Evolutionary conservation across 1,140 invertebrate species (phyloP).

Genomic region (Drosophila bifasciata): DNA sequence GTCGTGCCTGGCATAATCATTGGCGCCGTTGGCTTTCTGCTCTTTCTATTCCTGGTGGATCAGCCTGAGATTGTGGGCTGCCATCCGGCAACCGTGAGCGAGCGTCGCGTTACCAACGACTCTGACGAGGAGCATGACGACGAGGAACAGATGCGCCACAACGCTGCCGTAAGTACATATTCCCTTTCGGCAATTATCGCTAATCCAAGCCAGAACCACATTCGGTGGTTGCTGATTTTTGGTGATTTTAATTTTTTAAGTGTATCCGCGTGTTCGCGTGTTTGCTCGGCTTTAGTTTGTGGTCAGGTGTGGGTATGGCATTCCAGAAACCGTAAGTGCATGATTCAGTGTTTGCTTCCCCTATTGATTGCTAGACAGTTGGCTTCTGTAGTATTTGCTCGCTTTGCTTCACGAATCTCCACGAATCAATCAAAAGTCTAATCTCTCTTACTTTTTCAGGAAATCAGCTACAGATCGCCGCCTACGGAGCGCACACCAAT

Average conservation of each 20-base stretch:
- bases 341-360: constrained; percentile 15
- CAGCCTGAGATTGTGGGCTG: constrained; percentile 91
- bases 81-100: constrained; percentile 74
- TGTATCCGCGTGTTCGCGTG: constrained; percentile 6
- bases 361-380: neutral
- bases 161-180: constrained; percentile 73
- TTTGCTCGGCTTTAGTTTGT: constrained; percentile 39
- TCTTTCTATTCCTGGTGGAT: constrained; percentile 94
- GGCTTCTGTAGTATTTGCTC: constrained; percentile 26
- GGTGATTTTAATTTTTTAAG: constrained; percentile 34
- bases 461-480: constrained; percentile 82
- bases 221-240: constrained; percentile 10
- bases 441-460: constrained; percentile 61
- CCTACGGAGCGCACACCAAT: constrained; percentile 84
- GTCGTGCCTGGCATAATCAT: constrained; percentile 96
- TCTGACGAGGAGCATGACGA: constrained; percentile 69
- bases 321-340: constrained; percentile 60
- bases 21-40: constrained; percentile 89
- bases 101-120: constrained; percentile 61
- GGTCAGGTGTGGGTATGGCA: constrained; percentile 35
- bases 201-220: neutral
- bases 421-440: neutral
- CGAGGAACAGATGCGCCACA: constrained; percentile 49
- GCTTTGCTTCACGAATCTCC: neutral
- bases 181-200: neutral